phyloP scores from a whole-genome alignment of 2,888 invertebrate genomes.

The Isoperla grammatica region DNA sequence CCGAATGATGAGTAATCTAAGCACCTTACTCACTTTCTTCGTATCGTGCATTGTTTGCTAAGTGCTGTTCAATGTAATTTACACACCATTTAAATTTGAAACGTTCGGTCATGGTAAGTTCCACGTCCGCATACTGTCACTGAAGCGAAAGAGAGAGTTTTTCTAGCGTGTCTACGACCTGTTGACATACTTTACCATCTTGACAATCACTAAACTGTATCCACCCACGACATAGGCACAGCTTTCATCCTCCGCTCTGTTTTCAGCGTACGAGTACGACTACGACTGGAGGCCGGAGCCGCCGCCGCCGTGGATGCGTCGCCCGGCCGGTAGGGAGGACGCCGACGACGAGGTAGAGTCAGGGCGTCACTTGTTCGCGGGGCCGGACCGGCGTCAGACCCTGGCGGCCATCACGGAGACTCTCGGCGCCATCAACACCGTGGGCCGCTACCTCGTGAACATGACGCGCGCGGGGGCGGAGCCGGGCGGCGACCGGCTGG shows the following conservation, averaged over 20 bases:
- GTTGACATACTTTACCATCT: constrained; percentile 1
- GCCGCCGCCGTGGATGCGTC: background rate
- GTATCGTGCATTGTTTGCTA: background rate
- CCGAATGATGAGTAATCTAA: background rate
- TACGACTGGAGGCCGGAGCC: constrained; percentile 4
- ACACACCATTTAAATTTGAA: background rate
- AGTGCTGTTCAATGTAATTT: background rate
- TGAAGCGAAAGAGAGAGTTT: constrained; percentile 9
- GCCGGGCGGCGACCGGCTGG: constrained; percentile 4
- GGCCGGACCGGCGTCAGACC: constrained; percentile 3
- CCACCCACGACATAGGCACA: background rate
- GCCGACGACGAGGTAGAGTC: constrained; percentile 4
- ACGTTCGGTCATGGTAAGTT: background rate
- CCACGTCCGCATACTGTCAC: constrained; percentile 3
- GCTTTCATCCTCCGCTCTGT: background rate
- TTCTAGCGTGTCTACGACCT: background rate
- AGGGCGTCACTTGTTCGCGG: constrained; percentile 16
- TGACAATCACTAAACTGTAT: background rate
- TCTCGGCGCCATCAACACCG: constrained; percentile 75
- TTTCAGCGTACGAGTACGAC: background rate
- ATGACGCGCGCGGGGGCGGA: constrained; percentile 55
- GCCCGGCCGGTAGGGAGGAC: background rate
- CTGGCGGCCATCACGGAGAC: constrained; percentile 46
- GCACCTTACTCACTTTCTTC: background rate
- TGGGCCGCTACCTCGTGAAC: constrained; percentile 78